Evolutionary conservation across 2,797 vertebrate genomes (phyloP).

Genomic region (Trichosurus vulpecula): DNA sequence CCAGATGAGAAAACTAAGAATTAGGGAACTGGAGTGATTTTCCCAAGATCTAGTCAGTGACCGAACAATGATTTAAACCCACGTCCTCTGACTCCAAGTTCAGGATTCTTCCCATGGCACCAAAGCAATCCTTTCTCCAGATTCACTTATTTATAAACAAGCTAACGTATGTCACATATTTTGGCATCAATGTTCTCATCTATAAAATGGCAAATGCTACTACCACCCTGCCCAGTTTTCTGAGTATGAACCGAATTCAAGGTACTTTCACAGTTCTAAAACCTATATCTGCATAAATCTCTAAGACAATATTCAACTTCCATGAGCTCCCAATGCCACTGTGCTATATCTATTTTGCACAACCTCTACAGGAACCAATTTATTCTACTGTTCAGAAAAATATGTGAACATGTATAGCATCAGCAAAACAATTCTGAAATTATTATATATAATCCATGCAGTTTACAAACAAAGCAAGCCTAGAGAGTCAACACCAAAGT

Average conservation of each 20-base stretch:
- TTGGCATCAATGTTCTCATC: not conserved
- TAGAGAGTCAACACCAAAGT: conserved; percentile 66
- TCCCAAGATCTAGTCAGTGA: not conserved
- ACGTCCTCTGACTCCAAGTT: not conserved
- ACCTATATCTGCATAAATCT: not conserved
- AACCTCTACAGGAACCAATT: conserved; percentile 35
- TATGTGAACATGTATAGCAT: not conserved
- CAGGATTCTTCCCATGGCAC: not conserved
- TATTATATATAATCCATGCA: conserved; percentile 61
- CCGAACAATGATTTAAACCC: not conserved
- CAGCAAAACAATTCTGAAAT: conserved; percentile 53
- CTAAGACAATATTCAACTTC: not conserved
- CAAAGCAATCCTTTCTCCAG: not conserved
- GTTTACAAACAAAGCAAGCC: conserved; percentile 61
- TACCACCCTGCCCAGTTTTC: not conserved
- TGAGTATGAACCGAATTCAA: not conserved
- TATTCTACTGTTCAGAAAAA: conserved; percentile 11
- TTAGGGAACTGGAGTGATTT: not conserved
- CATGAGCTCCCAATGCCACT: conserved; percentile 33
- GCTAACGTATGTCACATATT: not conserved
- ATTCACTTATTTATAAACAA: not conserved
- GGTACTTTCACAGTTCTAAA: not conserved
- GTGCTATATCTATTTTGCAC: not conserved
- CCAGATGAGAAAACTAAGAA: not conserved
- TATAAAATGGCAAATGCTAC: not conserved